Percentiles rank a stretch among this genome's conserved stretches.
Conservation (phyloP, 2,888 invertebrate species). For the Dimorphilus gyrociliatus region DNA sequence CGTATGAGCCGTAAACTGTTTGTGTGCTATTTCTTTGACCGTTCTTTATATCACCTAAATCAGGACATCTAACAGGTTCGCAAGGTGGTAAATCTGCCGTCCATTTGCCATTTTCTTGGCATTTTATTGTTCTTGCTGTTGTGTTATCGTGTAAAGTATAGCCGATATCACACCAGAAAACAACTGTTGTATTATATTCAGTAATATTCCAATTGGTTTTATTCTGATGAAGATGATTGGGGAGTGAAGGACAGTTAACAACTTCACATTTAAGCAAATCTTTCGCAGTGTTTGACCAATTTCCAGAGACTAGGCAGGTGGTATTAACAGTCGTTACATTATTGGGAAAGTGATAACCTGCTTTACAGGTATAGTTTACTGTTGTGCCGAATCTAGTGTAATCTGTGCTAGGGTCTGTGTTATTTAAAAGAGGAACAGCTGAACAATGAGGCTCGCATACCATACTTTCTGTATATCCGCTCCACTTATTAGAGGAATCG, state of each 20-base stretch:
- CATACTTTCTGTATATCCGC: background rate
- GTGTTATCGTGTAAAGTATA: slow-evolving; percentile 11
- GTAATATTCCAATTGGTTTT: slow-evolving; percentile 8
- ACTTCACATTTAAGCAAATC: slow-evolving; percentile 10
- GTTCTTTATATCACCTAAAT: background rate
- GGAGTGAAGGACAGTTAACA: slow-evolving; percentile 10
- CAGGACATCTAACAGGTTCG: slow-evolving; percentile 6
- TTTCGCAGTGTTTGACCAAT: slow-evolving; percentile 6
- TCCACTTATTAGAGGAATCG: background rate
- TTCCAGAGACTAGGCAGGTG: slow-evolving; percentile 8
- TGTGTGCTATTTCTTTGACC: slow-evolving; percentile 7
- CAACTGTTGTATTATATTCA: slow-evolving; percentile 11
- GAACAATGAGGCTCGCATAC: slow-evolving; percentile 8
- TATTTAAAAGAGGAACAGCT: slow-evolving; percentile 6
- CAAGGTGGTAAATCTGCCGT: slow-evolving; percentile 11
- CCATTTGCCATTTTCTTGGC: slow-evolving; percentile 10
- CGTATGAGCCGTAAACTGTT: slow-evolving; percentile 9
- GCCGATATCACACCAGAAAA: slow-evolving; percentile 13
- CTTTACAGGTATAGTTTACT: slow-evolving; percentile 11
- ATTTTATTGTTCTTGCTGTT: slow-evolving; percentile 11
- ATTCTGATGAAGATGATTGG: slow-evolving; percentile 7
- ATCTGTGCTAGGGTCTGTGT: slow-evolving; percentile 4
- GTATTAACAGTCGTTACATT: slow-evolving; percentile 9
- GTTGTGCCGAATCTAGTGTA: slow-evolving; percentile 7
- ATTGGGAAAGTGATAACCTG: slow-evolving; percentile 8